A percentile compares a stretch with the other conserved stretches of the same genome.
Evolutionary conservation across 2,113 vertebrate species (phyloP).

Genomic region (Natator depressus): DNA sequence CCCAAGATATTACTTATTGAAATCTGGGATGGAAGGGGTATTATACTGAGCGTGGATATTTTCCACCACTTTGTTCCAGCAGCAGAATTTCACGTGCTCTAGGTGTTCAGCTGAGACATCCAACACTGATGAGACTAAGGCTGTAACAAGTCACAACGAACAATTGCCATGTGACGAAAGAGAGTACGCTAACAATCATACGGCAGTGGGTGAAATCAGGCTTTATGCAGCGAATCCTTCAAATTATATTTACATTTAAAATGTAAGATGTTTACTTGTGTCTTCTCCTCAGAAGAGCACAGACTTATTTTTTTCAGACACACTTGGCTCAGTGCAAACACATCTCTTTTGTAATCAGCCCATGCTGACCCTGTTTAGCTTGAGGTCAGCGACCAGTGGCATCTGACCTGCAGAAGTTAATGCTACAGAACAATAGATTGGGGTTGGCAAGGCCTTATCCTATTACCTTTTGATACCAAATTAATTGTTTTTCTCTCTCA

Average conservation of each 20-base stretch:
- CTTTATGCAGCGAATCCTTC: not conserved
- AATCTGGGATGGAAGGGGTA: accelerated
- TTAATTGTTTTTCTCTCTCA: conserved; percentile 82
- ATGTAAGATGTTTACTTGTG: conserved; percentile 48
- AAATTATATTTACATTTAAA: not conserved
- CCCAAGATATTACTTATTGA: not conserved
- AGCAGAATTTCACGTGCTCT: not conserved
- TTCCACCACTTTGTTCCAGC: not conserved
- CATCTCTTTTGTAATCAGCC: conserved; percentile 57
- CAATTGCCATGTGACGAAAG: not conserved
- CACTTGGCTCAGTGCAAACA: conserved; percentile 57
- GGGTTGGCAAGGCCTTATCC: conserved; percentile 75
- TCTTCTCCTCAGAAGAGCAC: conserved; percentile 17
- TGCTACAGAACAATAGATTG: conserved; percentile 82
- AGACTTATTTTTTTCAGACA: conserved; percentile 33
- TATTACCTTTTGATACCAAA: conserved; percentile 85
- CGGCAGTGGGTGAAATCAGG: accelerated
- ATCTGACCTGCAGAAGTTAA: conserved; percentile 84
- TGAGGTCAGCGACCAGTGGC: conserved; percentile 81
- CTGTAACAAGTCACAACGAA: accelerated
- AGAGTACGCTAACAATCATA: not conserved
- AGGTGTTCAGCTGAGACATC: not conserved
- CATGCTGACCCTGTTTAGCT: conserved; percentile 70
- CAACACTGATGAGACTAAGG: not conserved
- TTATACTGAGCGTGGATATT: accelerated